Evolutionary conservation across 2,888 invertebrate species (phyloP), one percentile per base, ranked within the genome.

Genomic region (Rhamphomyia laevipes): DNA sequence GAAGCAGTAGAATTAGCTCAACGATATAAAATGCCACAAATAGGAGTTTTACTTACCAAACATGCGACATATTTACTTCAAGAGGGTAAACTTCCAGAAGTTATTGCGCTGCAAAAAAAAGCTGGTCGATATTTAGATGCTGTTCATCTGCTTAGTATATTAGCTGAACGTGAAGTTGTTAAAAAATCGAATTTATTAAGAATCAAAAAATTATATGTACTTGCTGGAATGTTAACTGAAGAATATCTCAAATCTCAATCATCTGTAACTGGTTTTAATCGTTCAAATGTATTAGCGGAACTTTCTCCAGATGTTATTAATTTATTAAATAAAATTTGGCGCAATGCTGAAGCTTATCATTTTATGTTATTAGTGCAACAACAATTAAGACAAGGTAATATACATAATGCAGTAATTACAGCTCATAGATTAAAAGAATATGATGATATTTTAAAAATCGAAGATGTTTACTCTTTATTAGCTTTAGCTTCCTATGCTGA

Each of bases 171-270:
- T 15, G 89, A 93, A 64, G 77, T 82, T 2, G 77, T 78, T 10
- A 82, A 81, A 59, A 77, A 80, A 45, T 72, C 76, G 0, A 82
- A 82, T 47, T 84, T 89, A 1, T 64, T 88, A 50, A 77, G 83
- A 52, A 78, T 95, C 35, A 96, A 99, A 70, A 94, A 95, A 65
- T 74, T 95, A 17, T 95, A 88, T 63, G 82, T 95, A 3, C 74
- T 96, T 53, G 90, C 90, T 13, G 96, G 91, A 0, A 77, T 92
- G 49, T 72, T 97, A 43, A 82, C 92, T 3, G 88, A 91, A 64
- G 80, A 80, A 48, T 74, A 80, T 57, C 62, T 76, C 0, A 74
- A 72, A 47, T 58, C 44, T 55, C 66, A 53, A 53, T 56, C 44
- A 9, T 50, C 53, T 17, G 49, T 57, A 2, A 51, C 42, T 37